Percentiles rank a stretch among this genome's conserved stretches.
phyloP scores from a whole-genome alignment of 2,888 invertebrate species.

The Sesia apiformis region DNA sequence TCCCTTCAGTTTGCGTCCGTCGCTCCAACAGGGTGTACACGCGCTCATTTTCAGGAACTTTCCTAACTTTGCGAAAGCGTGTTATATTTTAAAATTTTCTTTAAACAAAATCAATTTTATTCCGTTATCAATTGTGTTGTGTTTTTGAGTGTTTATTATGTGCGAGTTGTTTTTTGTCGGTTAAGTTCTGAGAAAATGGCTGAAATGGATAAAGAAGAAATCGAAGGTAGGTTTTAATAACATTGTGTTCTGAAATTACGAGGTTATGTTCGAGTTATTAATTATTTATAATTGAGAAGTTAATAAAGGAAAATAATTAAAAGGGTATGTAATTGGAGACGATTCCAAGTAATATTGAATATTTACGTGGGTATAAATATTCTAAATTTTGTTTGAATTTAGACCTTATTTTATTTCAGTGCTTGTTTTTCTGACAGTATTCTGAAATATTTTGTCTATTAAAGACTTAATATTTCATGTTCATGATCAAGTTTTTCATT shows the following conservation, averaged over 20 bases:
- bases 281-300: neutral
- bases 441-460: too few species aligned
- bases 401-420: too few species aligned
- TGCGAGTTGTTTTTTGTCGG: conserved; percentile 13
- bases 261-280: neutral
- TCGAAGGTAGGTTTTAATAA: conserved; percentile 31
- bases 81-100: neutral
- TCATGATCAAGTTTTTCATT: too few species aligned
- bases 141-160: conserved; percentile 20
- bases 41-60: neutral
- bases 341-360: too few species aligned
- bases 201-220: conserved; percentile 39
- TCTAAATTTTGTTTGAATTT: too few species aligned
- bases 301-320: neutral
- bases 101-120: neutral
- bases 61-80: neutral
- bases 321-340: too few species aligned
- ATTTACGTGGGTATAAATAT: too few species aligned
- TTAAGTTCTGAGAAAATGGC: conserved; percentile 17
- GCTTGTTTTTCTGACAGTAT: too few species aligned
- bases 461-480: too few species aligned
- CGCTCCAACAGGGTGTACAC: neutral
- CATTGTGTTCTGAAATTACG: neutral
- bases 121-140: conserved; percentile 5
- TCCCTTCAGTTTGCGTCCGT: neutral